phyloP scores from a whole-genome alignment of 1,140 invertebrate genomes.

The Atta texana region DNA sequence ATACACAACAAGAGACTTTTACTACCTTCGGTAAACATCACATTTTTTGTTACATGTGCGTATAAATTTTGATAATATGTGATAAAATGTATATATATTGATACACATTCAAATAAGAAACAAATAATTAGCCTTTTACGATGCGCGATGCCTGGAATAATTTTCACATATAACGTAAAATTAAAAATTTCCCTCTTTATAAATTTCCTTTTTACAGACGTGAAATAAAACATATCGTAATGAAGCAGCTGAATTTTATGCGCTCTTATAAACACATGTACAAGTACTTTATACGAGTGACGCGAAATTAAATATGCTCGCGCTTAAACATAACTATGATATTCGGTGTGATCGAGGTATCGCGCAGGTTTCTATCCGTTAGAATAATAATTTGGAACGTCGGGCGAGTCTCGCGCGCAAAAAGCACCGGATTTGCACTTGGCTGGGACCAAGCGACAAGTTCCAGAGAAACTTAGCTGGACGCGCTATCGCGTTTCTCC shows the following conservation, averaged over 20 bases:
- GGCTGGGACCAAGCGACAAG: constrained; percentile 68
- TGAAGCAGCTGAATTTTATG: constrained; percentile 26
- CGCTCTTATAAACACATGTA: constrained; percentile 23
- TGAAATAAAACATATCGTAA: constrained; percentile 29
- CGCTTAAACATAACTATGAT: not conserved
- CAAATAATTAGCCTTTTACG: not conserved
- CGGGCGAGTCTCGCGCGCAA: constrained; percentile 38
- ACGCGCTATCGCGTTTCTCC: constrained; percentile 47
- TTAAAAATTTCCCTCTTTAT: not conserved
- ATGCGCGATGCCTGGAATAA: not conserved
- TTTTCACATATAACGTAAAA: not conserved
- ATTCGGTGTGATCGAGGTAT: not conserved
- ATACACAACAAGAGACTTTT: not conserved
- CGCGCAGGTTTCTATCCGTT: constrained; percentile 35
- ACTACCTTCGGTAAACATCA: not conserved
- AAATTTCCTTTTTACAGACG: not conserved
- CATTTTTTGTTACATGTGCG: not conserved
- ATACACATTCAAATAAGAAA: not conserved
- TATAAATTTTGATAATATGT: not conserved
- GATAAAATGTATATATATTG: not conserved
- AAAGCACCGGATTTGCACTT: constrained; percentile 72
- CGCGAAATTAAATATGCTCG: not conserved
- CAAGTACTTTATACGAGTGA: not conserved
- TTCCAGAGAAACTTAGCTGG: constrained; percentile 71
- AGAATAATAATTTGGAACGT: constrained; percentile 73